phyloP scores from a whole-genome alignment of 2,113 vertebrate genomes.

The Takifugu flavidus region DNA sequence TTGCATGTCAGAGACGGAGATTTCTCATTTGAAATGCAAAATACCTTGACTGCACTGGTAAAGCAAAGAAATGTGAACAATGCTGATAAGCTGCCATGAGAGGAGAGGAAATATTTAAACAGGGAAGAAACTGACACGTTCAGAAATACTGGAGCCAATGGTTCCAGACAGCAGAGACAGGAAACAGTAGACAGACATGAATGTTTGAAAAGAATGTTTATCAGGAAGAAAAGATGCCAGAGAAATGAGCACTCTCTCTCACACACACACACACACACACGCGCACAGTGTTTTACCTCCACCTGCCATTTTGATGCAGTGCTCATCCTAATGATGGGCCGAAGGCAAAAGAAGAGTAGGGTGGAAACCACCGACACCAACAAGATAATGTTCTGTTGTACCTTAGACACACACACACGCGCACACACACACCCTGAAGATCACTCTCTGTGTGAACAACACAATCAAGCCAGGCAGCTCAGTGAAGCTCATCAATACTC shows the following conservation, averaged over 20 bases:
- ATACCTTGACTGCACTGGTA: constrained; percentile 64
- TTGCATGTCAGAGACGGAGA: constrained; percentile 71
- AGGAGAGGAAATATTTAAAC: constrained; percentile 17
- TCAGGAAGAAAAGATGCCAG: background rate
- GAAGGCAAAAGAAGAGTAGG: constrained; percentile 51
- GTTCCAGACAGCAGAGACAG: constrained; percentile 1
- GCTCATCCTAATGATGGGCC: constrained; percentile 55
- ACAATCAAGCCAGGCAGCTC: constrained; percentile 51
- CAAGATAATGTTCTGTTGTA: constrained; percentile 63
- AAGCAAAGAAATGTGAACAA: constrained; percentile 54
- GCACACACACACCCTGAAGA: constrained; percentile 36
- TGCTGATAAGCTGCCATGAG: constrained; percentile 56
- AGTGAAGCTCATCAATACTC: constrained; percentile 41
- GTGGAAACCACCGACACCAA: constrained; percentile 48
- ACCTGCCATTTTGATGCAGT: constrained; percentile 60
- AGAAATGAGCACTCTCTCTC: constrained; percentile 35
- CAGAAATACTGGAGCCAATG: background rate
- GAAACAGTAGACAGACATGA: background rate
- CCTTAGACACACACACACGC: constrained; percentile 35
- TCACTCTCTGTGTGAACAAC: constrained; percentile 51
- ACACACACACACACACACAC: constrained; percentile 24
- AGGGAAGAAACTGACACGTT: background rate
- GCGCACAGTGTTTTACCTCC: constrained; percentile 22
- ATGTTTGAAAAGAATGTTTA: too few relatives aligned
- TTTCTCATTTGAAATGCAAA: constrained; percentile 75